A percentile compares a stretch with the other conserved stretches of the same genome.
phyloP scores from a whole-genome alignment of 2,888 invertebrate genomes.

The Callyntrura sp. region DNA sequence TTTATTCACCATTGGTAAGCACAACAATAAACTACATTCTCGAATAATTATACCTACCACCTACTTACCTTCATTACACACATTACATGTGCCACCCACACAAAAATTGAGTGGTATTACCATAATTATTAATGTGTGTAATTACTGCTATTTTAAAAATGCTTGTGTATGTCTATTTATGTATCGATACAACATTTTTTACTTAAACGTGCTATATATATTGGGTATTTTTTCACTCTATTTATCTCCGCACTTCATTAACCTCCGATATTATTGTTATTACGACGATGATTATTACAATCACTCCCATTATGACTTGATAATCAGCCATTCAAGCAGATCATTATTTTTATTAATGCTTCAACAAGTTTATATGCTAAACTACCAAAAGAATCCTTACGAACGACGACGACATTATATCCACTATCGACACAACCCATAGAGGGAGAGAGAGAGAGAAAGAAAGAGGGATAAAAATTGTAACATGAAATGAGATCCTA shows the following conservation, averaged over 20 bases:
- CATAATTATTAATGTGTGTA: conserved; percentile 29
- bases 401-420: background rate
- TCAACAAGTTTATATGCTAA: conserved; percentile 15
- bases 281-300: conserved; percentile 21
- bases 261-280: conserved; percentile 60
- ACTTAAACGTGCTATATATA: background rate
- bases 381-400: background rate
- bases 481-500: conserved; percentile 71
- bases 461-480: conserved; percentile 14
- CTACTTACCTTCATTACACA: too few species aligned
- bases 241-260: conserved; percentile 71
- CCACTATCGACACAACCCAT: conserved; percentile 16
- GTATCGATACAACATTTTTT: conserved; percentile 35
- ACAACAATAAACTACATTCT: conserved; percentile 85
- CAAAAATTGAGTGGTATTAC: conserved; percentile 38
- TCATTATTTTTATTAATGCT: conserved; percentile 68
- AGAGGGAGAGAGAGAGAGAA: too few species aligned
- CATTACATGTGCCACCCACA: conserved; percentile 20
- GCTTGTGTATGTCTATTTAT: background rate
- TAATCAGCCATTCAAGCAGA: conserved; percentile 74
- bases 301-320: conserved; percentile 63
- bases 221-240: conserved; percentile 13
- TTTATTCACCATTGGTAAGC: conserved; percentile 97
- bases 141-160: conserved; percentile 9
- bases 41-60: background rate